A percentile compares a stretch with the other conserved stretches of the same genome.
phyloP scores from a whole-genome alignment of 2,797 vertebrate genomes.

The Kryptolebias ocellatus region DNA sequence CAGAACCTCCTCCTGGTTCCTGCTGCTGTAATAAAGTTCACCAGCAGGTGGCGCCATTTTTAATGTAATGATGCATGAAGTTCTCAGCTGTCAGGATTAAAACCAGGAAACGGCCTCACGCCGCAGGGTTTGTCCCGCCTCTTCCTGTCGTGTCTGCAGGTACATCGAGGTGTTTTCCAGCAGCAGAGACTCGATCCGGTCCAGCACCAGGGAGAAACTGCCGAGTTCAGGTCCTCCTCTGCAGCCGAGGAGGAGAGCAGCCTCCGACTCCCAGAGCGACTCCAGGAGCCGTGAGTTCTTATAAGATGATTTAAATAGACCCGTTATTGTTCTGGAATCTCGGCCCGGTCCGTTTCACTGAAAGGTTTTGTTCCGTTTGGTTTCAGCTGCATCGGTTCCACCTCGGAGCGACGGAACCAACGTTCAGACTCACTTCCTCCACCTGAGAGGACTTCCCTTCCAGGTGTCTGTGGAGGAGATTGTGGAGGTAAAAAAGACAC shows the following conservation, averaged over 20 bases:
- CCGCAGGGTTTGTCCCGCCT: accelerated
- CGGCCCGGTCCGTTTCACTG: no score
- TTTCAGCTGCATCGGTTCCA: conserved; percentile 17
- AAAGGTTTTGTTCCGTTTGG: background rate
- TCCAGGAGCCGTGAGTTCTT: conserved; percentile 30
- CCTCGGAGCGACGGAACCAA: background rate
- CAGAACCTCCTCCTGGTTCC: no score
- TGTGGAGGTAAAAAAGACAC: conserved; percentile 75
- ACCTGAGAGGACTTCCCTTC: conserved; percentile 89
- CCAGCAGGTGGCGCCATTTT: no score
- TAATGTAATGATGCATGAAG: no score
- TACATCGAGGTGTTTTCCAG: conserved; percentile 94
- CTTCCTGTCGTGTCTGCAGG: conserved; percentile 64
- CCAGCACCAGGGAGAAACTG: background rate
- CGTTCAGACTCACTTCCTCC: conserved; percentile 72
- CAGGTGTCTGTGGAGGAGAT: conserved; percentile 85
- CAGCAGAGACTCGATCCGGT: conserved; percentile 77
- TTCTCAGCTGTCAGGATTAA: no score
- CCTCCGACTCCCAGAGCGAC: background rate
- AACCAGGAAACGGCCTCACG: no score
- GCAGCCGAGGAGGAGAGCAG: background rate
- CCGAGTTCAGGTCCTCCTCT: background rate
- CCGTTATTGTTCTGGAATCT: no score
- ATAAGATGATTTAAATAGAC: no score
- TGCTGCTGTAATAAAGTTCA: no score